phyloP scores from a whole-genome alignment of 2,113 vertebrate genomes.

The Mustelus asterias region DNA sequence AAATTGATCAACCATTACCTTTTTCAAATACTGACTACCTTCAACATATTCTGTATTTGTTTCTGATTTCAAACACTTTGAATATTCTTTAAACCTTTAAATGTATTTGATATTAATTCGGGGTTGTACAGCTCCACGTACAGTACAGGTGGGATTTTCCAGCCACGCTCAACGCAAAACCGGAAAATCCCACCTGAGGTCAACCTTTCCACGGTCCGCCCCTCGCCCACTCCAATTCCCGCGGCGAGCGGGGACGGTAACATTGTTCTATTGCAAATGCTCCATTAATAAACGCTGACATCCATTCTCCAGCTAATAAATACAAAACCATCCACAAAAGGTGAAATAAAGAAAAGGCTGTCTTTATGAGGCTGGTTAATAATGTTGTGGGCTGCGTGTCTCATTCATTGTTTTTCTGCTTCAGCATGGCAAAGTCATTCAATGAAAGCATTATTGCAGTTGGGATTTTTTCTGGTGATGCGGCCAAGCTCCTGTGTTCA shows the following conservation, averaged over 20 bases:
- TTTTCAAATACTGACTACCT: too few relatives aligned
- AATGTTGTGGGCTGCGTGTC: background rate
- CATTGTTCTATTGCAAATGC: background rate
- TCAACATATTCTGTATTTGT: background rate
- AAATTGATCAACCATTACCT: background rate
- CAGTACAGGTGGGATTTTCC: too few relatives aligned
- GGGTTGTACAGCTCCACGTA: background rate
- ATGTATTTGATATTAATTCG: background rate
- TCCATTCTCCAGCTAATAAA: background rate
- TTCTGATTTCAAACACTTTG: background rate
- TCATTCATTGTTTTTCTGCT: conserved; percentile 9
- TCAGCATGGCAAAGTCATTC: conserved; percentile 80
- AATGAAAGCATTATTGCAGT: conserved; percentile 64
- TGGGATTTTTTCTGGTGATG: conserved; percentile 52
- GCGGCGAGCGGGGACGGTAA: too few relatives aligned
- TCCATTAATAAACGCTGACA: background rate
- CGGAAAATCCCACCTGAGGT: too few relatives aligned
- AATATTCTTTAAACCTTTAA: background rate
- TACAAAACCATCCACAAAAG: background rate
- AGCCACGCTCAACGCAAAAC: too few relatives aligned
- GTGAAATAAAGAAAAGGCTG: background rate
- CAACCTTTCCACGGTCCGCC: too few relatives aligned
- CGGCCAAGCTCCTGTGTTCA: conserved; percentile 74
- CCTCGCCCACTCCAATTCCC: too few relatives aligned
- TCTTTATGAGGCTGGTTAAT: background rate